Conservation (phyloP, 2,113 vertebrate genomes). For the zebrafish (Danio rerio) region GRCz12tu NC_133183.1:937501-938000, state of each 20-base stretch:
- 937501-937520: too few species aligned
- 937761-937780: constrained; percentile 59
- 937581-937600: constrained; percentile 29
- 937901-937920: too few species aligned
- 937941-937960: too few species aligned
- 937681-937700: constrained; percentile 52
- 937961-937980: too few species aligned
- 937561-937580: too few species aligned
- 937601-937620: background rate
- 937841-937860: constrained; percentile 45
- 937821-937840: constrained; percentile 44
- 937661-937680: constrained; percentile 41
- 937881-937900: too few species aligned
- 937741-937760: background rate
- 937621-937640: constrained; percentile 7
- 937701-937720: background rate
- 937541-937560: too few species aligned
- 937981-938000: too few species aligned
- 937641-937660: constrained; percentile 64
- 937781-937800: background rate
- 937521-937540: too few species aligned
- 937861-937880: background rate
- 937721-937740: too few species aligned
- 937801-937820: constrained; percentile 25
- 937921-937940: too few species aligned